Conservation (phyloP, 2,888 invertebrate species). For the Acleris laterana region DNA sequence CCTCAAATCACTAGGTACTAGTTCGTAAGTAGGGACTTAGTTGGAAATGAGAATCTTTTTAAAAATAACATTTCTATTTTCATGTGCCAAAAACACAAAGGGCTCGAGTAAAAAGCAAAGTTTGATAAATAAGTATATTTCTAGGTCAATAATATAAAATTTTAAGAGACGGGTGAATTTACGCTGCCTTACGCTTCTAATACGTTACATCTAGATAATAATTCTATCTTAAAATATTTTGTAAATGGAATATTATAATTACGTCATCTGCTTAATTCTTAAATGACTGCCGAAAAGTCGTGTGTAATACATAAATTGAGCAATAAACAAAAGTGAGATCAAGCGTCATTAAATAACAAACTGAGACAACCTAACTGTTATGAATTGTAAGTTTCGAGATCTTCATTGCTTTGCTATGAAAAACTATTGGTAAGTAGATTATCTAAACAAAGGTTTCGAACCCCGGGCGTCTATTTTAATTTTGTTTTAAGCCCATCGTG, state of each 20-base stretch:
- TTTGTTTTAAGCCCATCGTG: no score
- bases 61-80: no score
- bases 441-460: no score
- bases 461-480: no score
- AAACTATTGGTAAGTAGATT: no score
- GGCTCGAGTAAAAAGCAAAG: neutral
- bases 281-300: constrained; percentile 23
- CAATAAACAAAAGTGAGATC: constrained; percentile 45
- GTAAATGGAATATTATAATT: constrained; percentile 81
- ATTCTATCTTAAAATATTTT: constrained; percentile 74
- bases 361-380: neutral
- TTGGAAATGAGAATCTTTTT: no score
- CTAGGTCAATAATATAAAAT: constrained; percentile 84
- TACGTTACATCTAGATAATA: constrained; percentile 65
- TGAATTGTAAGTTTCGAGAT: neutral
- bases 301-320: constrained; percentile 42
- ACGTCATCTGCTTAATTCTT: constrained; percentile 38
- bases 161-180: constrained; percentile 84
- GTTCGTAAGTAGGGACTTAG: no score
- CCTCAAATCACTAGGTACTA: no score
- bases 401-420: no score
- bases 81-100: no score
- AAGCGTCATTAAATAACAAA: constrained; percentile 13
- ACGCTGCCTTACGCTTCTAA: constrained; percentile 75
- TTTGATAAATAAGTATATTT: constrained; percentile 84